Evolutionary conservation across 2,113 vertebrate species (phyloP).

Genomic region (Syngnathus typhle): DNA sequence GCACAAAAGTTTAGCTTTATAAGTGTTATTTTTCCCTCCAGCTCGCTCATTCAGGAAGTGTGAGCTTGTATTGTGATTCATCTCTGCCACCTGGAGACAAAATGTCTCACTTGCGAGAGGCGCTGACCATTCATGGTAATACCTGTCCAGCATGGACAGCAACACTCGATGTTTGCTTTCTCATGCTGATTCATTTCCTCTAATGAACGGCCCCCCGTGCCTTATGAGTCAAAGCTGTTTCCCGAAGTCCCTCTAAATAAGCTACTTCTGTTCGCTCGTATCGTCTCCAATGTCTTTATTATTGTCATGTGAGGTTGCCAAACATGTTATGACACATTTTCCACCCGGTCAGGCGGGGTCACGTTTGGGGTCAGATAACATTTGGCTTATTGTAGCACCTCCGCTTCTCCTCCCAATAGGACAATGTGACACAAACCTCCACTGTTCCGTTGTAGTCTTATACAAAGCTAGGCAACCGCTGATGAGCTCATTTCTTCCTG

Average conservation of each 20-base stretch:
- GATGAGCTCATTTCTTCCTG: constrained; percentile 24
- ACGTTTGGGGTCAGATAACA: background rate
- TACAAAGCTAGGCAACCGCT: constrained; percentile 2
- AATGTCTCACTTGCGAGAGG: background rate
- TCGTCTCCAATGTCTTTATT: background rate
- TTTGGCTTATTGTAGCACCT: background rate
- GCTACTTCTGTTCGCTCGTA: background rate
- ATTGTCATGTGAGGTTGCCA: background rate
- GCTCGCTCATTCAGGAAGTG: background rate
- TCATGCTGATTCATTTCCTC: constrained; percentile 9
- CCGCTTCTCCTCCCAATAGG: background rate
- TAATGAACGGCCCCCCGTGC: background rate
- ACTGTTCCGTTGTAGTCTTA: constrained; percentile 21
- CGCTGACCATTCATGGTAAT: constrained; percentile 12
- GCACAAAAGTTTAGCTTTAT: background rate
- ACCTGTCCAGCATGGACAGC: constrained; percentile 1
- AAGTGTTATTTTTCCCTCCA: background rate
- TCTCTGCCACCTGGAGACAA: background rate
- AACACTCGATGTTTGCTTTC: background rate
- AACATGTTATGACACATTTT: background rate
- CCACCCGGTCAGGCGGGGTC: background rate
- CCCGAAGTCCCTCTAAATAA: constrained; percentile 1
- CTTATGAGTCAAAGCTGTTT: constrained; percentile 5
- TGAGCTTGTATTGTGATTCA: background rate
- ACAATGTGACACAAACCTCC: constrained; percentile 1